phyloP scores from a whole-genome alignment of 2,113 vertebrate species.

The Ceratotherium simum region DNA sequence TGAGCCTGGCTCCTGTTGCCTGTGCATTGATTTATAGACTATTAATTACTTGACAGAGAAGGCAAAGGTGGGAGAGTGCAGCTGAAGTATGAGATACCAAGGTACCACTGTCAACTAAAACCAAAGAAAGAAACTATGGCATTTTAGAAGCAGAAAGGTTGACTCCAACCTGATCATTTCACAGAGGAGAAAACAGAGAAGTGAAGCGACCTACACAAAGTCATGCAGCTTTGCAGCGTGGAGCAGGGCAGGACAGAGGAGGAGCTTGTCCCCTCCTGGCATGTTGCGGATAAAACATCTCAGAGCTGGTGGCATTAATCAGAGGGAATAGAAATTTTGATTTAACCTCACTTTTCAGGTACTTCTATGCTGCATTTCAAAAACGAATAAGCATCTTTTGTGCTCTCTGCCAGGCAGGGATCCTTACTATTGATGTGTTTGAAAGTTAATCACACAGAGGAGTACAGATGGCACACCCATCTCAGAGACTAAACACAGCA shows the following conservation, averaged over 20 bases:
- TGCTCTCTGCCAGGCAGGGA: background rate
- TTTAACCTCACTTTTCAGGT: slow-evolving; percentile 24
- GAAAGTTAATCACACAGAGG: slow-evolving; percentile 36
- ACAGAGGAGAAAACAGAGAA: slow-evolving; percentile 14
- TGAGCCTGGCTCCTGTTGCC: background rate
- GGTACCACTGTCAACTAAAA: background rate
- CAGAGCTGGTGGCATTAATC: background rate
- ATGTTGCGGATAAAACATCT: background rate
- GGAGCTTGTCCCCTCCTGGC: background rate
- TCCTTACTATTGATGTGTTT: background rate
- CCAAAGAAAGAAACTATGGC: background rate
- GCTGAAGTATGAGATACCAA: background rate
- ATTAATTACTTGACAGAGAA: slow-evolving; percentile 18
- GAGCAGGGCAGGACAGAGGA: background rate
- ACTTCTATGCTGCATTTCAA: background rate
- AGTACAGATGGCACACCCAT: background rate
- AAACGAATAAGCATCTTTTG: background rate
- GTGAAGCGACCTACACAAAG: too few relatives aligned
- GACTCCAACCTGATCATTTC: background rate
- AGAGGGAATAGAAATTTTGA: slow-evolving; percentile 9
- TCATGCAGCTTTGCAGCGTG: background rate
- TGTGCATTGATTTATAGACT: slow-evolving; percentile 26
- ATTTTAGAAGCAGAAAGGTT: background rate
- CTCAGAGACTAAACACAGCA: background rate
- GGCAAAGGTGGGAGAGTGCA: background rate